Conservation (phyloP, 1,140 invertebrate species). For the Protaetia brevitarsis region DNA sequence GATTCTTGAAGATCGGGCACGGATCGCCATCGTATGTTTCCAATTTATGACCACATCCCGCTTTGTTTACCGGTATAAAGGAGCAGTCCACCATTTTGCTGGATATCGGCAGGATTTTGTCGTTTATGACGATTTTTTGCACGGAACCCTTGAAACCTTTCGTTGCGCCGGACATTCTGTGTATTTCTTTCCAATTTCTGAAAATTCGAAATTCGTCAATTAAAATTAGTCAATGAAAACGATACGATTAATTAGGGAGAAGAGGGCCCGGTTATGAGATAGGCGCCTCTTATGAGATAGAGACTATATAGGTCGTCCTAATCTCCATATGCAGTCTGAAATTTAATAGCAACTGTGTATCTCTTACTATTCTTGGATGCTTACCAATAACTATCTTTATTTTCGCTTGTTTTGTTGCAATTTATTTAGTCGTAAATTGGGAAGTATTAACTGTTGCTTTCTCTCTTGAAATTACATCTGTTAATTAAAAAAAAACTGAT, state of each 20-base stretch:
- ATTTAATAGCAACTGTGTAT: too few relatives aligned
- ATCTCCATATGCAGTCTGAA: too few relatives aligned
- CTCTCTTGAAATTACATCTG: too few relatives aligned
- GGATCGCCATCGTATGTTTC: slow-evolving; percentile 66
- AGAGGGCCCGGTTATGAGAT: too few relatives aligned
- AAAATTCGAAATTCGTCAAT: slow-evolving; percentile 30
- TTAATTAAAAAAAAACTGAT: too few relatives aligned
- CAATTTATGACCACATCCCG: slow-evolving; percentile 38
- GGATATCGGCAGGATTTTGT: slow-evolving; percentile 59
- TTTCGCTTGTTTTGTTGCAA: too few relatives aligned
- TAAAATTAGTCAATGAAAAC: slow-evolving; percentile 19
- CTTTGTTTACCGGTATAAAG: slow-evolving; percentile 36
- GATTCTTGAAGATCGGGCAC: slow-evolving; percentile 61
- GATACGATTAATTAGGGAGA: slow-evolving; percentile 7
- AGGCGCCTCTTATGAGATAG: too few relatives aligned
- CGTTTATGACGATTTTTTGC: slow-evolving; percentile 81
- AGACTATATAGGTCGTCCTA: too few relatives aligned
- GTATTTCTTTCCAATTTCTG: slow-evolving; percentile 67
- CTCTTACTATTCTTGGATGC: too few relatives aligned
- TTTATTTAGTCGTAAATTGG: too few relatives aligned
- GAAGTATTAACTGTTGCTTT: too few relatives aligned
- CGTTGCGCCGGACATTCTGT: slow-evolving; percentile 68
- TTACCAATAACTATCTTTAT: too few relatives aligned
- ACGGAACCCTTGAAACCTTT: slow-evolving; percentile 78
- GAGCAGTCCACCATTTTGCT: slow-evolving; percentile 43